A percentile compares a stretch with the other conserved stretches of the same genome.
Evolutionary conservation across 2,113 vertebrate species (phyloP).

Genomic region (Percopsis transmontana): DNA sequence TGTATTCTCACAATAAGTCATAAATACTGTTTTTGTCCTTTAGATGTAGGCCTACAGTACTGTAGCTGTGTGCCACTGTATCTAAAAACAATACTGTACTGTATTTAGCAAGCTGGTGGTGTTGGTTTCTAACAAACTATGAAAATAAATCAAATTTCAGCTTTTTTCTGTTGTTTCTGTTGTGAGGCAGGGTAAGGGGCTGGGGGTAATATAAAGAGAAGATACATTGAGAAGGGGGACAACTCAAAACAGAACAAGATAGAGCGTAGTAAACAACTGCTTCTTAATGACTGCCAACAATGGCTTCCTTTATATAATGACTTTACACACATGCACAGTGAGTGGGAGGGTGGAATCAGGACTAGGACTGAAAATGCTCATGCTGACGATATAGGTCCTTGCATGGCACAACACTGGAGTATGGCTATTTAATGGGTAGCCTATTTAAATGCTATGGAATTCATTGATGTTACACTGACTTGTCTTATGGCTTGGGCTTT

Average conservation of each 20-base stretch:
- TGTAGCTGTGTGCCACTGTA: too few relatives aligned
- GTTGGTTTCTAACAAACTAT: too few relatives aligned
- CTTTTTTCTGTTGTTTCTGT: neutral
- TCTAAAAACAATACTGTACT: too few relatives aligned
- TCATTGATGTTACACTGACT: conserved; percentile 48
- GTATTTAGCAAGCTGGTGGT: too few relatives aligned
- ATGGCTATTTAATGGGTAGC: conserved; percentile 12
- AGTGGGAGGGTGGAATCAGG: conserved; percentile 39
- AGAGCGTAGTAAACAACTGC: conserved; percentile 49
- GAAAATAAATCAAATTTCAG: too few relatives aligned
- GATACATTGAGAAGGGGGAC: neutral
- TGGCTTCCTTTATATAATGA: conserved; percentile 50
- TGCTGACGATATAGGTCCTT: conserved; percentile 34
- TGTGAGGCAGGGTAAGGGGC: neutral
- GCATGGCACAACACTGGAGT: conserved; percentile 36
- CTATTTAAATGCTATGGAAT: conserved; percentile 45
- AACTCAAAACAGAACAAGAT: conserved; percentile 22
- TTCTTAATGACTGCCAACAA: conserved; percentile 46
- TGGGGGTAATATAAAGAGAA: neutral
- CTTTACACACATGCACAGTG: conserved; percentile 30
- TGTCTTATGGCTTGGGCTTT: conserved; percentile 14
- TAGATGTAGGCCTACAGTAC: too few relatives aligned
- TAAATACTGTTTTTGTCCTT: too few relatives aligned
- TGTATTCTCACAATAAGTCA: too few relatives aligned
- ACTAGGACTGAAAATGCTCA: conserved; percentile 20